A percentile compares a stretch with the other conserved stretches of the same genome.
phyloP scores from a whole-genome alignment of 2,888 invertebrate genomes.

The Philonicus albiceps region DNA sequence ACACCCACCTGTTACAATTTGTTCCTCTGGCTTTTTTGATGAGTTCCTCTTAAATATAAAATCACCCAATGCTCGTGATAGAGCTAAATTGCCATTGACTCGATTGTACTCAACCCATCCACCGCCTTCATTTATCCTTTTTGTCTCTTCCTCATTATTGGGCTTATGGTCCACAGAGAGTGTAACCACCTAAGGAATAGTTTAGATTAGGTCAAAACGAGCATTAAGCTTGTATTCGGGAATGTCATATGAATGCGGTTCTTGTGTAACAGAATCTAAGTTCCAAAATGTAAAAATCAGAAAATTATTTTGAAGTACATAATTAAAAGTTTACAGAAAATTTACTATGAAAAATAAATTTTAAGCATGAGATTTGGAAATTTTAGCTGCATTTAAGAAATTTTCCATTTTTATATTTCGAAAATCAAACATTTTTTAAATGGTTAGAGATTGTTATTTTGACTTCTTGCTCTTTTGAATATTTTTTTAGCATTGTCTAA shows the following conservation, averaged over 20 bases:
- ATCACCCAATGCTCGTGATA: slow-evolving; percentile 96
- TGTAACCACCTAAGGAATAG: slow-evolving; percentile 66
- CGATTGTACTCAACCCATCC: slow-evolving; percentile 97
- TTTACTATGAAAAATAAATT: not conserved
- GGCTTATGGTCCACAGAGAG: slow-evolving; percentile 96
- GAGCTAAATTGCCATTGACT: slow-evolving; percentile 97
- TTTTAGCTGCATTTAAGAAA: not conserved
- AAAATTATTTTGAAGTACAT: too few relatives aligned
- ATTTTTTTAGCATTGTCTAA: too few relatives aligned
- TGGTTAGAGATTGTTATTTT: too few relatives aligned
- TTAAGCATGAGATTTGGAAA: not conserved
- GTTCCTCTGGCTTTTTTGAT: slow-evolving; percentile 85
- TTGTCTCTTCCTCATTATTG: slow-evolving; percentile 83
- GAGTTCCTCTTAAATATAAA: slow-evolving; percentile 95
- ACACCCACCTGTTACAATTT: slow-evolving; percentile 90
- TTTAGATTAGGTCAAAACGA: not conserved
- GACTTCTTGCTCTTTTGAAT: too few relatives aligned
- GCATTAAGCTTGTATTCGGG: not conserved
- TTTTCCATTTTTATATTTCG: too few relatives aligned
- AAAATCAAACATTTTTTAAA: too few relatives aligned
- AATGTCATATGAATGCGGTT: too few relatives aligned
- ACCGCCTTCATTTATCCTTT: slow-evolving; percentile 91
- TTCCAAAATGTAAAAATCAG: too few relatives aligned
- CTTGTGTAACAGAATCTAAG: too few relatives aligned
- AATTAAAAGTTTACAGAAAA: too few relatives aligned